Evolutionary conservation across 2,113 vertebrate species (phyloP).

Genomic region (Gallinago paraguaiae): DNA sequence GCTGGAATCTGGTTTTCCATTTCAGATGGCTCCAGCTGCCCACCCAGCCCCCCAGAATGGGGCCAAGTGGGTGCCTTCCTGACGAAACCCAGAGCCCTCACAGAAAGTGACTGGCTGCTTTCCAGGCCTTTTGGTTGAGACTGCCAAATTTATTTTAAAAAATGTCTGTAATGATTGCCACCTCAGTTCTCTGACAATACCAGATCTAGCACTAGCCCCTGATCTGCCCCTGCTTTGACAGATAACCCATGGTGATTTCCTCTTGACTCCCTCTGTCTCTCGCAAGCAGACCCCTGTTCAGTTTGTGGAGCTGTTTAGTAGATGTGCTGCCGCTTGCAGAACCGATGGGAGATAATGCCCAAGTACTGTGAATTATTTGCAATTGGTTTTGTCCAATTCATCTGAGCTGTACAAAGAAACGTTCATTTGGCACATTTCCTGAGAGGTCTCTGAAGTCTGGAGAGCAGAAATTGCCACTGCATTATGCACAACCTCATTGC

Average conservation of each 20-base stretch:
- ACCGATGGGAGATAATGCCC: not conserved
- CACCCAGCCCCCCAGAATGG: accelerated
- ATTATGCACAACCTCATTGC: not conserved
- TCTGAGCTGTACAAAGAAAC: not conserved
- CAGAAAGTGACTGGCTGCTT: not conserved
- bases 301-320: not conserved
- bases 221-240: not conserved
- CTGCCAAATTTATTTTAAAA: not conserved
- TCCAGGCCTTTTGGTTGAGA: not conserved
- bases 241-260: not conserved
- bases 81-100: not conserved
- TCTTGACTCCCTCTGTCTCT: not conserved
- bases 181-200: not conserved
- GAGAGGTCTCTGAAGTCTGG: not conserved
- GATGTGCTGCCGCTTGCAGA: not conserved
- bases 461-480: not conserved
- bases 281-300: not conserved
- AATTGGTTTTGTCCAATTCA: not conserved
- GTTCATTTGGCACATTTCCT: not conserved
- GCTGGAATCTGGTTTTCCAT: not conserved
- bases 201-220: not conserved
- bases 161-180: not conserved
- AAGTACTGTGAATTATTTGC: not conserved
- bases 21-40: not conserved
- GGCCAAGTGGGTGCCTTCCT: not conserved